phyloP scores from a whole-genome alignment of 2,113 vertebrate species.

The Antechinus stuartii region DNA sequence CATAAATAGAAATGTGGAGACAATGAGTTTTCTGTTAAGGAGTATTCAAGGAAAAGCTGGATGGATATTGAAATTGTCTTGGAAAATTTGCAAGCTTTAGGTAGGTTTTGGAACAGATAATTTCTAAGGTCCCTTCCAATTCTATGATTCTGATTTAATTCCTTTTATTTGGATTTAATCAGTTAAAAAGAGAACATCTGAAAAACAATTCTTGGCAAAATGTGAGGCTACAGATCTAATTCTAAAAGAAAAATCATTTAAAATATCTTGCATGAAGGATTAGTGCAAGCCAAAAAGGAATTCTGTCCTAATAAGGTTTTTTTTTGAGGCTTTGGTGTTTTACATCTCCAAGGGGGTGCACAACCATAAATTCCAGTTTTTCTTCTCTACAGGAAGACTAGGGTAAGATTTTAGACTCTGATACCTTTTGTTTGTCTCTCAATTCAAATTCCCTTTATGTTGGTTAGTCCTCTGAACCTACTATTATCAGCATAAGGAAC shows the following conservation, averaged over 20 bases:
- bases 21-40: background rate
- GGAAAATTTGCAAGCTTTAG: background rate
- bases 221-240: background rate
- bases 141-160: conserved; percentile 9
- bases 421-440: conserved; percentile 11
- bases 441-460: background rate
- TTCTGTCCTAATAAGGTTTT: conserved; percentile 4
- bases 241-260: conserved; percentile 11
- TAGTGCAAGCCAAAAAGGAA: conserved; percentile 4
- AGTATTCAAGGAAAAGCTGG: background rate
- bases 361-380: background rate
- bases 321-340: background rate
- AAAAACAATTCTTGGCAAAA: conserved; percentile 34
- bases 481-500: no score
- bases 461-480: background rate
- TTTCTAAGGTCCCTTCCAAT: background rate
- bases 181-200: background rate
- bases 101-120: background rate
- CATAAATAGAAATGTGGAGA: background rate
- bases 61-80: background rate
- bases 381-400: background rate
- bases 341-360: background rate
- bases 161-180: conserved; percentile 17
- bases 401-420: background rate
- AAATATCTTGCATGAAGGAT: conserved; percentile 44